These are phyloP conservation scores for Delphinapterus leucas DNA, from an alignment of 2,113 vertebrate species.

Conservation along the genomic window DNA sequence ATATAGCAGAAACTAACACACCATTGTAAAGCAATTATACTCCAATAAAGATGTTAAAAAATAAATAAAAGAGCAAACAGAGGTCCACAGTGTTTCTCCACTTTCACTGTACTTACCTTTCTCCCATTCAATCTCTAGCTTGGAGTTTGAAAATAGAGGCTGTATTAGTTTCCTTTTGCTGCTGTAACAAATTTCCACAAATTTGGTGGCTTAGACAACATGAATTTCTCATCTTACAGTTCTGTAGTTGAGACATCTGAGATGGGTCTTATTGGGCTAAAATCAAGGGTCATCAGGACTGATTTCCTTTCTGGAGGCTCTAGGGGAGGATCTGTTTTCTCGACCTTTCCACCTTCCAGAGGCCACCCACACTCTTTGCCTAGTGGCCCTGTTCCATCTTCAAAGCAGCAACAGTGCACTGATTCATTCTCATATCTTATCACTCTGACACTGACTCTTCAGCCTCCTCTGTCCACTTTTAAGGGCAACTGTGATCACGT, in stretches of 20 bases:
- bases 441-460: neutral
- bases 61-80: neutral
- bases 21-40: no score
- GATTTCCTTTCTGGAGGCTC: neutral
- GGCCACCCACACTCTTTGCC: neutral
- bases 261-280: neutral
- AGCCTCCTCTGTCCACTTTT: neutral
- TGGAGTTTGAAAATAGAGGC: neutral
- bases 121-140: neutral
- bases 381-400: accelerated
- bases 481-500: neutral
- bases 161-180: neutral
- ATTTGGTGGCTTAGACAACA: neutral
- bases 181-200: neutral
- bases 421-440: neutral
- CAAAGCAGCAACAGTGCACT: neutral
- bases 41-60: no score
- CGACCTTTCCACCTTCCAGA: neutral
- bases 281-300: neutral
- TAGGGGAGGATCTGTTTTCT: neutral
- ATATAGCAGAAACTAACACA: no score
- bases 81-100: neutral
- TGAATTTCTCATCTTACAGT: neutral
- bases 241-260: neutral
- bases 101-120: neutral